These are phyloP conservation scores for Brachylomia viminalis DNA, from an alignment of 2,888 invertebrate species.

Conservation along the genomic window DNA sequence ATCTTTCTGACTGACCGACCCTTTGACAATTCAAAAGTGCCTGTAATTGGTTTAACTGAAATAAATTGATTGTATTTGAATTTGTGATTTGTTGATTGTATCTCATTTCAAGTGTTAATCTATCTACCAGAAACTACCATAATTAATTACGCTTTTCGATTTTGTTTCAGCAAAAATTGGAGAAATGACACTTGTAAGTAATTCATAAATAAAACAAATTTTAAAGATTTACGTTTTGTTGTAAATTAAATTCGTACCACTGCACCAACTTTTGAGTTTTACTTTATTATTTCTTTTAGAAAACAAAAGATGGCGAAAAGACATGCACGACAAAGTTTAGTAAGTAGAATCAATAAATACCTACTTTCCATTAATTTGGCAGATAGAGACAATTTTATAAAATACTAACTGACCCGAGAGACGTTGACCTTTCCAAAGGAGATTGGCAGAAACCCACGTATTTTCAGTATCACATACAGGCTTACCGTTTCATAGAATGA, in stretches of 20 bases:
- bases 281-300: slow-evolving; percentile 15
- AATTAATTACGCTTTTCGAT: not conserved
- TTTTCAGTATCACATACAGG: too few relatives aligned
- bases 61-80: not conserved
- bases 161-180: slow-evolving; percentile 26
- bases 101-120: not conserved
- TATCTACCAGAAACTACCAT: not conserved
- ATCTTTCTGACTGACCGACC: too few relatives aligned
- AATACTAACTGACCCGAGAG: too few relatives aligned
- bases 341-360: slow-evolving; percentile 6
- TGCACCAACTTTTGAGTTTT: rapidly evolving
- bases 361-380: not conserved
- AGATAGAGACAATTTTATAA: not conserved
- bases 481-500: too few relatives aligned
- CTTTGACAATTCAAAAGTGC: not conserved
- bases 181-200: slow-evolving; percentile 19
- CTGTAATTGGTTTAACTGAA: not conserved
- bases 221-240: not conserved
- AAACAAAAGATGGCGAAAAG: not conserved
- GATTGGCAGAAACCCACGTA: too few relatives aligned
- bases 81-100: not conserved
- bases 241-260: not conserved
- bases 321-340: slow-evolving; percentile 12
- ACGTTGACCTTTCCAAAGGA: too few relatives aligned
- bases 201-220: not conserved